Evolutionary conservation across 1,140 invertebrate genomes (phyloP).

Genomic region (Diprion similis): DNA sequence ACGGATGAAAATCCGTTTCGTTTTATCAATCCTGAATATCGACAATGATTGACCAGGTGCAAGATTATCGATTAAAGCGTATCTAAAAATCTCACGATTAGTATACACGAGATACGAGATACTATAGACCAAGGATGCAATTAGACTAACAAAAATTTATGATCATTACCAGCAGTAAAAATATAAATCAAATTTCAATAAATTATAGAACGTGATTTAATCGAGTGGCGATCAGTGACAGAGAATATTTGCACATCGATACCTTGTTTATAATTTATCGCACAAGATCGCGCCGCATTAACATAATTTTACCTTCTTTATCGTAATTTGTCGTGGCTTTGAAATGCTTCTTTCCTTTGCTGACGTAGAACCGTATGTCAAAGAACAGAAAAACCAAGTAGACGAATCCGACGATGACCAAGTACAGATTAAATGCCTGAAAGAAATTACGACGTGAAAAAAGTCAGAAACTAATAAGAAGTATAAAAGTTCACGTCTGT

Average conservation of each 20-base stretch:
- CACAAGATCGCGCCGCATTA: too few relatives aligned
- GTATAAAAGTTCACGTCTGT: background rate
- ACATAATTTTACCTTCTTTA: conserved; percentile 20
- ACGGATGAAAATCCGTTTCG: too few relatives aligned
- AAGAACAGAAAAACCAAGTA: conserved; percentile 68
- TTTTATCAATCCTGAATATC: too few relatives aligned
- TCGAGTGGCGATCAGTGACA: too few relatives aligned
- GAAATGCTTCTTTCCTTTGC: conserved; percentile 56
- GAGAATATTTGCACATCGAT: too few relatives aligned
- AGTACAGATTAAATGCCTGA: conserved; percentile 68
- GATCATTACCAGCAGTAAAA: background rate
- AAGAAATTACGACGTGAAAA: conserved; percentile 29
- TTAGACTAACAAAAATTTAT: too few relatives aligned
- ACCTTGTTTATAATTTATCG: background rate
- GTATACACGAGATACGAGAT: too few relatives aligned
- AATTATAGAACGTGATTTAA: background rate
- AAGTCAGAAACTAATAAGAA: background rate
- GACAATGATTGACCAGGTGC: too few relatives aligned
- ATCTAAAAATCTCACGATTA: too few relatives aligned
- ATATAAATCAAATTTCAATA: background rate
- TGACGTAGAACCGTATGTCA: conserved; percentile 68
- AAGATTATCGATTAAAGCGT: too few relatives aligned
- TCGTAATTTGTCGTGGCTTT: conserved; percentile 16
- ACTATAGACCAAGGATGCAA: too few relatives aligned
- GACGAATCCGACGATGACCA: conserved; percentile 65